A percentile compares a stretch with the other conserved stretches of the same genome.
Evolutionary conservation across 2,797 vertebrate genomes (phyloP).

Genomic region (Manis pentadactyla): DNA sequence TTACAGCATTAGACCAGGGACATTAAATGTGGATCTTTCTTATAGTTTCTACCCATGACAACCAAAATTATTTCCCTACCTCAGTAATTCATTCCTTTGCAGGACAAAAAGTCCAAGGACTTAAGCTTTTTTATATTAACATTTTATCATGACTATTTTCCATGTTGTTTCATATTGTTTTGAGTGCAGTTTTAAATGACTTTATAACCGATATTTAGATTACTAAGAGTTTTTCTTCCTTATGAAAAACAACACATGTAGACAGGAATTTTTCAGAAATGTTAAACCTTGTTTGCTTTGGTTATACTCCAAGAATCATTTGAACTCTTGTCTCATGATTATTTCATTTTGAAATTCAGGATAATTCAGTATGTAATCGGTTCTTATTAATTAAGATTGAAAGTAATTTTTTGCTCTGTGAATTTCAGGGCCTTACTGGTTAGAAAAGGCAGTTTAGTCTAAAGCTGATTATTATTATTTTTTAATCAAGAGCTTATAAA

Average conservation of each 20-base stretch:
- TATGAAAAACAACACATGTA: slow-evolving; percentile 4
- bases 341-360: slow-evolving; percentile 39
- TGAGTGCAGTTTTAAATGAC: not conserved
- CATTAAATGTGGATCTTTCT: not conserved
- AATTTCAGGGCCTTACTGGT: slow-evolving; percentile 11
- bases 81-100: not conserved
- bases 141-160: not conserved
- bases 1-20: not conserved
- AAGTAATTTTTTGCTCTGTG: slow-evolving; percentile 47
- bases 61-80: not conserved
- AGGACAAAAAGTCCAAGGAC: not conserved
- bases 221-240: not conserved
- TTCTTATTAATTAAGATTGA: slow-evolving; percentile 34
- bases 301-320: not conserved
- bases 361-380: not conserved
- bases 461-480: not conserved
- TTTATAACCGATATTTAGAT: not conserved
- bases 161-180: slow-evolving; percentile 21
- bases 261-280: not conserved
- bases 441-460: slow-evolving; percentile 34
- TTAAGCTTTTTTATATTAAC: slow-evolving; percentile 34
- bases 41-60: not conserved
- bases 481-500: slow-evolving; percentile 10
- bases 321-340: not conserved
- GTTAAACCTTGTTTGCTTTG: slow-evolving; percentile 42